phyloP scores from a whole-genome alignment of 2,797 vertebrate genomes.

The Melanotaenia parkinsoni region DNA sequence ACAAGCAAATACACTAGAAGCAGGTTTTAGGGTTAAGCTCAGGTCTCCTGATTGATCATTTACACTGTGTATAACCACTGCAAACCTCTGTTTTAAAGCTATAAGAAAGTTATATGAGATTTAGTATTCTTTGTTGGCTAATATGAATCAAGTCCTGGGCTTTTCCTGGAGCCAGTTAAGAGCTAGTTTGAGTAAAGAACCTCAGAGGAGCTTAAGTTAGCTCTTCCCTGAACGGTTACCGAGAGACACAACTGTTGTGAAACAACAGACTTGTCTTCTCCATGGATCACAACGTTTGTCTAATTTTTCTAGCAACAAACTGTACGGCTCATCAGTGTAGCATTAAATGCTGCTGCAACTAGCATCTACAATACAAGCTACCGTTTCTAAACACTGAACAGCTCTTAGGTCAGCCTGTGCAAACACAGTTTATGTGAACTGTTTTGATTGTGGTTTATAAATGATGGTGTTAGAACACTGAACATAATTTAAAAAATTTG shows the following conservation, averaged over 20 bases:
- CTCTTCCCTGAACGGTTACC: not conserved
- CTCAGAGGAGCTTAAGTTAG: not conserved
- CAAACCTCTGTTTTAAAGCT: not conserved
- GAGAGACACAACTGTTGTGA: not conserved
- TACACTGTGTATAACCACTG: not conserved
- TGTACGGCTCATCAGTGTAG: not conserved
- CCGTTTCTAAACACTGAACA: not conserved
- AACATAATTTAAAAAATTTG: not conserved
- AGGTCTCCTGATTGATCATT: not conserved
- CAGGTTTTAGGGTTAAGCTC: conserved; percentile 6
- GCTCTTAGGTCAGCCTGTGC: not conserved
- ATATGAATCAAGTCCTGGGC: not conserved
- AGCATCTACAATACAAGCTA: not conserved
- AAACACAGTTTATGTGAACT: not conserved
- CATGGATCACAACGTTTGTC: not conserved
- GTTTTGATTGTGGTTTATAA: not conserved
- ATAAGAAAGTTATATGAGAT: not conserved
- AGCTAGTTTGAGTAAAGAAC: not conserved
- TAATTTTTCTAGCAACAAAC: not conserved
- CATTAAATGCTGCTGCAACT: not conserved
- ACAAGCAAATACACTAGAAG: not conserved
- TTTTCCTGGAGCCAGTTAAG: not conserved
- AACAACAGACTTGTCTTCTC: not conserved
- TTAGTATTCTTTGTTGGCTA: not conserved
- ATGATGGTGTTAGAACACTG: not conserved